These are phyloP conservation scores for Adineta ricciae DNA, from an alignment of 2,888 invertebrate genomes.

Conservation along the genomic window DNA sequence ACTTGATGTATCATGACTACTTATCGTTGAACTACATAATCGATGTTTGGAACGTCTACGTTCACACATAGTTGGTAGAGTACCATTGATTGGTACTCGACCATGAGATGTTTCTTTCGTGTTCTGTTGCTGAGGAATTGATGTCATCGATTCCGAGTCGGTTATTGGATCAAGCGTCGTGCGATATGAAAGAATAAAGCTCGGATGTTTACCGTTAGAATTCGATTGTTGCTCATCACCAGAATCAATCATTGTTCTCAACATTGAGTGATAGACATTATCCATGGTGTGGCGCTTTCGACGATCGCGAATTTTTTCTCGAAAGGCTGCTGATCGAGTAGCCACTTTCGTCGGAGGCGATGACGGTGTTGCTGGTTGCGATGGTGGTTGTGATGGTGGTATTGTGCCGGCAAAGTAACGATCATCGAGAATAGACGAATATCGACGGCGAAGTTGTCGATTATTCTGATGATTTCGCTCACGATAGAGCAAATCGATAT, in stretches of 20 bases:
- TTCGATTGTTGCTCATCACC: background rate
- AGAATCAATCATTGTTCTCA: background rate
- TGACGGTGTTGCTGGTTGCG: background rate
- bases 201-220: background rate
- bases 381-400: too few species aligned
- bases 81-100: conserved; percentile 6
- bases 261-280: background rate
- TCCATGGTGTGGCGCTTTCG: conserved; percentile 14
- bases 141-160: background rate
- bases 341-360: background rate
- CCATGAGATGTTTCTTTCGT: background rate
- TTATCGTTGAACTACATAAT: background rate
- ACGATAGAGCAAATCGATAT: background rate
- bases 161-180: background rate
- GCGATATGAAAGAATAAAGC: background rate
- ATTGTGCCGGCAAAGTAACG: too few species aligned
- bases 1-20: conserved; percentile 10
- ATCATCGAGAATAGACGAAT: background rate
- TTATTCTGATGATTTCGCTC: background rate
- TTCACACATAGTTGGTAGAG: background rate
- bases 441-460: background rate
- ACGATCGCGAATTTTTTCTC: conserved; percentile 11
- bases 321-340: background rate
- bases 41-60: background rate
- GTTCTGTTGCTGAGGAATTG: background rate